A percentile compares a stretch with the other conserved stretches of the same genome.
phyloP scores from a whole-genome alignment of 1,140 invertebrate species.

The Diuraphis noxia region DNA sequence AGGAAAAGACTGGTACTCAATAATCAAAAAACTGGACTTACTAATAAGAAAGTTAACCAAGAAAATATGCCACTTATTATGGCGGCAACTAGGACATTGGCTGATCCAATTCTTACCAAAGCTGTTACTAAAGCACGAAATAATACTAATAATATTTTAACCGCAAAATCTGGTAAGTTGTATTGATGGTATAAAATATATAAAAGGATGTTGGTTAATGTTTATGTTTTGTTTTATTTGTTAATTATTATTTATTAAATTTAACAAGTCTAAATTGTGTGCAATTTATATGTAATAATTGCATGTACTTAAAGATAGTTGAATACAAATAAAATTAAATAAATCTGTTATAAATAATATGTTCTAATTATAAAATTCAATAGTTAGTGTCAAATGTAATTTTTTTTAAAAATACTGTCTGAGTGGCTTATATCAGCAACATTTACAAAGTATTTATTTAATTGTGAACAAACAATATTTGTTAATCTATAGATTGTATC shows the following conservation, averaged over 20 bases:
- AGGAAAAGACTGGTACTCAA: conserved; percentile 33
- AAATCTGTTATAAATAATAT: neutral
- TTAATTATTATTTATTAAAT: neutral
- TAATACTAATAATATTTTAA: conserved; percentile 37
- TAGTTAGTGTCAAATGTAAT: neutral
- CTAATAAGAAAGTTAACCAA: conserved; percentile 20
- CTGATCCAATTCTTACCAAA: conserved; percentile 35
- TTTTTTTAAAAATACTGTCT: neutral
- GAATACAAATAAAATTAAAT: neutral
- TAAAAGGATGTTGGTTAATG: neutral
- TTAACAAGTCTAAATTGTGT: neutral
- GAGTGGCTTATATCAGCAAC: neutral
- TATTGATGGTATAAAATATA: neutral
- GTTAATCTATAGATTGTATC: neutral
- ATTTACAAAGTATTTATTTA: neutral
- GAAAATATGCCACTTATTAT: conserved; percentile 45
- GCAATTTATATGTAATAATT: neutral
- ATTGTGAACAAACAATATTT: neutral
- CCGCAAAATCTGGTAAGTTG: conserved; percentile 40
- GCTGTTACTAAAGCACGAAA: conserved; percentile 35
- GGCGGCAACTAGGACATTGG: conserved; percentile 43
- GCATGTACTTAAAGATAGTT: neutral
- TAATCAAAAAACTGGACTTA: conserved; percentile 9
- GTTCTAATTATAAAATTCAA: neutral
- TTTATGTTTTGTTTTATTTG: neutral